These are phyloP conservation scores for Catocala sponsa DNA, from an alignment of 2,888 invertebrate species.

Conservation along the genomic window DNA sequence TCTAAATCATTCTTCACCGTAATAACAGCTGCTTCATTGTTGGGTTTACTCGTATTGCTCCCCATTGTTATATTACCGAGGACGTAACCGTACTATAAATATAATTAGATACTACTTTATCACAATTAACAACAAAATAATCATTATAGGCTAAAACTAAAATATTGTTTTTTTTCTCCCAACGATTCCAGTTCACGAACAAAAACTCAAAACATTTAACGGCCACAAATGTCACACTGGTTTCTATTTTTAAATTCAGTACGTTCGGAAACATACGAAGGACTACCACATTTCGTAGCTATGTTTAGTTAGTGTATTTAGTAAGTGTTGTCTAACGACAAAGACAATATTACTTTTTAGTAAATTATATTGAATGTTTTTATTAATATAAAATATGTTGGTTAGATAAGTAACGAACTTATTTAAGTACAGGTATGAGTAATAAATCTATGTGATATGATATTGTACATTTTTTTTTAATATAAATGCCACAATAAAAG, in stretches of 20 bases:
- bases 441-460: too few relatives aligned
- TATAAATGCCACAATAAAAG: too few relatives aligned
- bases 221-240: slow-evolving; percentile 69
- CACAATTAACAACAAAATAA: slow-evolving; percentile 23
- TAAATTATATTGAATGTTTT: too few relatives aligned
- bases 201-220: slow-evolving; percentile 74
- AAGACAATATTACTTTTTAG: too few relatives aligned
- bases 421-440: too few relatives aligned
- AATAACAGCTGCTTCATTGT: slow-evolving; percentile 61
- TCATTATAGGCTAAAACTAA: slow-evolving; percentile 36
- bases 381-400: too few relatives aligned
- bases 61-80: slow-evolving; percentile 67
- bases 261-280: slow-evolving; percentile 29
- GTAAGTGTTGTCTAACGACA: too few relatives aligned
- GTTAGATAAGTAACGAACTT: too few relatives aligned
- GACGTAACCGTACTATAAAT: slow-evolving; percentile 9
- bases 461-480: too few relatives aligned
- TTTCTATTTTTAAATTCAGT: slow-evolving; percentile 65
- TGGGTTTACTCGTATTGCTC: slow-evolving; percentile 77
- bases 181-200: slow-evolving; percentile 31
- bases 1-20: slow-evolving; percentile 67
- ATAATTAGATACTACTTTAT: slow-evolving; percentile 19
- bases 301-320: too few relatives aligned
- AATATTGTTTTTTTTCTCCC: slow-evolving; percentile 30
- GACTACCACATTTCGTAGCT: background rate